Base-by-base conservation (phyloP, 1,140 invertebrate genomes). In the Philaenus spumarius region DNA sequence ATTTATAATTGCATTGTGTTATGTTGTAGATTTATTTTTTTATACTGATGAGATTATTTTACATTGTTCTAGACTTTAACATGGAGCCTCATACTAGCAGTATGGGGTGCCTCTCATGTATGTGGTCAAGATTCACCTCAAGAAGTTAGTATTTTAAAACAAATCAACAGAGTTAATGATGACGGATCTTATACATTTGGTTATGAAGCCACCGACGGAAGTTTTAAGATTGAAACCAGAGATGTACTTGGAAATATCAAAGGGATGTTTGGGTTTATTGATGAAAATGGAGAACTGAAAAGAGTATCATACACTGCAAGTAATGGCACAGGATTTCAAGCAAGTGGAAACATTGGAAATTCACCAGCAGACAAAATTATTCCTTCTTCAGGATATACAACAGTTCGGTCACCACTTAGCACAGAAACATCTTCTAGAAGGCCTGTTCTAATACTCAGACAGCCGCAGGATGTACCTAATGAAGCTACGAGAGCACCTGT, bases 131-230 rank as follows among this genome's bases (percentile, higher is more conserved):
- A 57, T 9, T 40, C 59, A 15, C 64, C 73, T 71, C 69, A 73
- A 47, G 75, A 76, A 65, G 79, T 81, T 12, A 75, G 78, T 9
- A 84, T 83, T 61, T 71, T 83, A 24, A 89, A 90, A 68, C 86
- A 89, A 70, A 88, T 92, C 62, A 82, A 88, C 59, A 80, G 85
- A 70, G 75, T 89, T 0, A 91, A 91, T 66, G 83, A 89, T 37
- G 89, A 93, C 71, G 88, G 88, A 19, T 87, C 86, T 0, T 92
- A 90, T 66, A 90, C 88, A 0, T 89, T 87, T 59, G 89, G 89
- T 0, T 91, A 88, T 66, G 89, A 91, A 73, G 87, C 87, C 2
- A 86, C 83, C 47, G 89, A 90, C 71, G 89, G 88, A 17, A 87
- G 86, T 0, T 88, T 88, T 70, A 90, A 90, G 73, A 86, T 90